A percentile compares a stretch with the other conserved stretches of the same genome.
These are phyloP conservation scores for Lochmaea capreae DNA, from an alignment of 2,888 invertebrate species.

Conservation along the genomic window DNA sequence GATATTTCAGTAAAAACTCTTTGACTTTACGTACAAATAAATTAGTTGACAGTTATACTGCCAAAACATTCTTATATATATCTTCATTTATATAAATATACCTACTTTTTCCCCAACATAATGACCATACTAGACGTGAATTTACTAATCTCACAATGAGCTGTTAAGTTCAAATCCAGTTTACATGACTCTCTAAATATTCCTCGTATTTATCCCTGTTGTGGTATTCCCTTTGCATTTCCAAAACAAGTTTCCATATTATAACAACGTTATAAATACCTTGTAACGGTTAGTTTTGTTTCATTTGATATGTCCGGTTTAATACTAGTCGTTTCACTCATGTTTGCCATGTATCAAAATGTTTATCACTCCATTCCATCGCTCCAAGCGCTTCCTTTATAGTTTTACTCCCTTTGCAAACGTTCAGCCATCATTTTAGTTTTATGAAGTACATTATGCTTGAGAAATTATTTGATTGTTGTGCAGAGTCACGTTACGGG, in stretches of 20 bases:
- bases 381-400: not conserved
- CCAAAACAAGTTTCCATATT: not conserved
- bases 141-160: too few species aligned
- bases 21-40: too few species aligned
- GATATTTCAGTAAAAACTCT: too few species aligned
- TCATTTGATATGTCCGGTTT: conserved; percentile 1
- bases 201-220: too few species aligned
- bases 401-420: not conserved
- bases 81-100: too few species aligned
- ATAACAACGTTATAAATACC: conserved; percentile 1
- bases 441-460: not conserved
- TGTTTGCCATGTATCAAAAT: not conserved
- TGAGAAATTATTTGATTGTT: not conserved
- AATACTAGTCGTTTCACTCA: not conserved
- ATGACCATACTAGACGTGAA: too few species aligned
- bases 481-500: not conserved
- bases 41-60: too few species aligned
- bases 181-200: too few species aligned
- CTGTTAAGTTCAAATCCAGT: too few species aligned
- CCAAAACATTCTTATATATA: too few species aligned
- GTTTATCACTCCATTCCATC: not conserved
- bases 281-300: not conserved
- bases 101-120: too few species aligned
- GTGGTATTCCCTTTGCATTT: not conserved
- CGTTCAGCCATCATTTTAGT: not conserved